These are phyloP conservation scores for Arvicanthis niloticus DNA, from an alignment of 2,113 vertebrate species.

Conservation along the genomic window DNA sequence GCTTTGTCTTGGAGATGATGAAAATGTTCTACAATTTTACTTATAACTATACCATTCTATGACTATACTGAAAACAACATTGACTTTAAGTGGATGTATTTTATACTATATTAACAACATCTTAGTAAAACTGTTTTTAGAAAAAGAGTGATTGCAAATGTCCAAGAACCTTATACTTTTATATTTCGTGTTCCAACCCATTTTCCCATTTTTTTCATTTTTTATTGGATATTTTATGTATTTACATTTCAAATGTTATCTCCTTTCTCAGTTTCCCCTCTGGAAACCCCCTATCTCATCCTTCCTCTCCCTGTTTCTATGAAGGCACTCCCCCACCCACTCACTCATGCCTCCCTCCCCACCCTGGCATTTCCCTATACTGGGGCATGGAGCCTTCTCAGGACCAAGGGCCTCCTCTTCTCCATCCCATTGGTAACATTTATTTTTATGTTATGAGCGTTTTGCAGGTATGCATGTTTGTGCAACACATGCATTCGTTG, in stretches of 20 bases:
- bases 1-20: not conserved
- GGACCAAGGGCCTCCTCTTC: too few relatives aligned
- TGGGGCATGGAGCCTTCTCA: too few relatives aligned
- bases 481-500: not conserved
- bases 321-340: too few relatives aligned
- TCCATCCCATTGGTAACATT: not conserved
- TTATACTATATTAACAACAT: not conserved
- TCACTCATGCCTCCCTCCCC: too few relatives aligned
- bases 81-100: not conserved
- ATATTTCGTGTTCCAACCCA: not conserved
- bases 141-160: not conserved
- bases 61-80: not conserved
- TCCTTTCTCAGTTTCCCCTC: too few relatives aligned
- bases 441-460: not conserved
- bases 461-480: not conserved
- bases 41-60: not conserved
- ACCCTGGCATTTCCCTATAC: too few relatives aligned
- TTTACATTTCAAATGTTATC: too few relatives aligned
- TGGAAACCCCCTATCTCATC: too few relatives aligned
- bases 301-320: too few relatives aligned
- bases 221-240: too few relatives aligned
- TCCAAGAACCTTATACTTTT: not conserved
- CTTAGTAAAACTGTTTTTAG: not conserved
- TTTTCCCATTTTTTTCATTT: too few relatives aligned
- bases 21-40: conserved; percentile 8